These are phyloP conservation scores for Alligator mississippiensis DNA, from an alignment of 2,113 vertebrate species.

Conservation along the genomic window DNA sequence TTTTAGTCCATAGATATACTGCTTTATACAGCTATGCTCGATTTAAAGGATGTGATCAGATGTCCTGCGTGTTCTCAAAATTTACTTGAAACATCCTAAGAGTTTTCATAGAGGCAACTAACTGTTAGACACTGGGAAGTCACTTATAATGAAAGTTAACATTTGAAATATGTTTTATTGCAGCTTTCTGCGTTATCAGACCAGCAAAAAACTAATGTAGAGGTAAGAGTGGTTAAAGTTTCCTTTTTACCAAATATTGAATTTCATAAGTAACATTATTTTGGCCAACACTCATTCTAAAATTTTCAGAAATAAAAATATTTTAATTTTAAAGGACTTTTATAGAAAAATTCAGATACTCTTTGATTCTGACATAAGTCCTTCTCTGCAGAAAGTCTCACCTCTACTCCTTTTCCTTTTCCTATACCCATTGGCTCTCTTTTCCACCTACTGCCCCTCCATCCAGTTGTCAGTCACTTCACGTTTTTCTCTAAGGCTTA, in stretches of 20 bases:
- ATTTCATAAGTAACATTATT: not conserved
- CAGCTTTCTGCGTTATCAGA: slow-evolving; percentile 92
- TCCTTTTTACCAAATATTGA: not conserved
- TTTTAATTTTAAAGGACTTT: not conserved
- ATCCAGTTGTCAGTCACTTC: no score
- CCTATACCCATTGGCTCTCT: not conserved
- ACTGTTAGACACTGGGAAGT: not conserved
- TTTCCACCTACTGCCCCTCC: not conserved
- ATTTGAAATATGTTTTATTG: slow-evolving; percentile 46
- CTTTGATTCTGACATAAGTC: not conserved
- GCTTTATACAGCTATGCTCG: not conserved
- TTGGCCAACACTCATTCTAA: not conserved
- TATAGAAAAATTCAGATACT: no score
- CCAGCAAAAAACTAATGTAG: slow-evolving; percentile 92
- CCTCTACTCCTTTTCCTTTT: not conserved
- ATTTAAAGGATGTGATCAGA: not conserved
- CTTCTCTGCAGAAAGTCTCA: not conserved
- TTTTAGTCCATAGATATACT: not conserved
- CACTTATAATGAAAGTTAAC: slow-evolving; percentile 21
- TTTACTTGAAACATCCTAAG: not conserved
- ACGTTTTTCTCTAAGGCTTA: not conserved
- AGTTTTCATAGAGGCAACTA: slow-evolving; percentile 6
- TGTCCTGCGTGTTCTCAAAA: not conserved
- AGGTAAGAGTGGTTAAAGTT: slow-evolving; percentile 81
- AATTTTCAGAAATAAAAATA: not conserved